These are phyloP conservation scores for Chromobotia macracanthus DNA, from an alignment of 2,797 vertebrate species.

Conservation along the genomic window DNA sequence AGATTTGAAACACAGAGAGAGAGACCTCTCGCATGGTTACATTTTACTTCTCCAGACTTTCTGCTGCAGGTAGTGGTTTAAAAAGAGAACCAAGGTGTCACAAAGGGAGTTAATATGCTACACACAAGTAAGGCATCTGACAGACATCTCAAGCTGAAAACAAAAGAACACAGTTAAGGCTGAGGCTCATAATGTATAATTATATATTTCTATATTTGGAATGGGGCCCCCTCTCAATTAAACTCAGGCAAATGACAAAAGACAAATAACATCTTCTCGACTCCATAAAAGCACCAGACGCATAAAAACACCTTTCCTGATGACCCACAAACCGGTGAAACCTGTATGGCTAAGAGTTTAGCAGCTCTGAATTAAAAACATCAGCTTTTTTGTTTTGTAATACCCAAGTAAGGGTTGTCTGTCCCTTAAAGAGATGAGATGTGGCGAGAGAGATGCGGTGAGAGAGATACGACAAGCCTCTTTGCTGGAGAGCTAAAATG, in stretches of 20 bases:
- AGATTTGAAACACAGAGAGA: conserved; percentile 70
- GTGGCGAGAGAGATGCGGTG: conserved; percentile 58
- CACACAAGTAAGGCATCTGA: conserved; percentile 63
- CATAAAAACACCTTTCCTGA: too few species aligned
- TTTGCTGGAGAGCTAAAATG: conserved; percentile 39
- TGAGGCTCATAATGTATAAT: conserved; percentile 66
- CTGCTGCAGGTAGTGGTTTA: conserved; percentile 73
- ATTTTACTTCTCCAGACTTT: too few species aligned
- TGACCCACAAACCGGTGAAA: conserved; percentile 58
- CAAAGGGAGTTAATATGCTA: conserved; percentile 61
- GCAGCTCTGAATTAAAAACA: conserved; percentile 69
- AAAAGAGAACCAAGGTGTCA: conserved; percentile 57
- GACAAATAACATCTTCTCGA: conserved; percentile 14
- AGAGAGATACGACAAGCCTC: too few species aligned
- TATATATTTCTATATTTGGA: conserved; percentile 19
- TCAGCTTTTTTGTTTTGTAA: conserved; percentile 46
- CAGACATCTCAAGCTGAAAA: conserved; percentile 59
- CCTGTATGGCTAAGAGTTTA: conserved; percentile 71
- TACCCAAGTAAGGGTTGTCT: conserved; percentile 68
- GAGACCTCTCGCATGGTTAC: conserved; percentile 63
- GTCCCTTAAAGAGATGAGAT: conserved; percentile 68
- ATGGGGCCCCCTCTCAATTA: conserved; percentile 23
- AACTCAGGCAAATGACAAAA: neutral
- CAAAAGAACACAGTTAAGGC: conserved; percentile 73
- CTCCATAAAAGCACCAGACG: too few species aligned